These are phyloP conservation scores for Bellardia pandia DNA, from an alignment of 2,888 invertebrate species.

Conservation along the genomic window DNA sequence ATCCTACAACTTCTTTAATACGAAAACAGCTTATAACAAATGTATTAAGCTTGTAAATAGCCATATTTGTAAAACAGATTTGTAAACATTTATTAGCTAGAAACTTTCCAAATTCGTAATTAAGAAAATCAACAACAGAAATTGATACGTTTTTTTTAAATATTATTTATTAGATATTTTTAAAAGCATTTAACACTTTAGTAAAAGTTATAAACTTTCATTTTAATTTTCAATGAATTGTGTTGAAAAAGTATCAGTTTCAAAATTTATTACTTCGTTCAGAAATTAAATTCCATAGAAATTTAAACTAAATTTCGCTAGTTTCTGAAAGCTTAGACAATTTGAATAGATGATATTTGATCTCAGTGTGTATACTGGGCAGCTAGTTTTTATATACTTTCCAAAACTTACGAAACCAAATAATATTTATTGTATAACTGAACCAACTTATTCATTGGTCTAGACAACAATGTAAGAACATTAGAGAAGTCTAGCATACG, in stretches of 20 bases:
- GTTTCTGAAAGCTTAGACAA: neutral
- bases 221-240: slow-evolving; percentile 8
- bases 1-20: no score
- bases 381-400: neutral
- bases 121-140: neutral
- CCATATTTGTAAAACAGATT: neutral
- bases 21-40: no score
- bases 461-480: slow-evolving; percentile 38
- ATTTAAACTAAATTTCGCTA: neutral
- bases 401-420: slow-evolving; percentile 6
- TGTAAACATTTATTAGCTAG: neutral
- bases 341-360: neutral
- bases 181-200: slow-evolving; percentile 35
- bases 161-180: slow-evolving; percentile 27
- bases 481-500: slow-evolving; percentile 43
- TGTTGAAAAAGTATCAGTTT: slow-evolving; percentile 44
- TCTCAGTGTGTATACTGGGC: slow-evolving; percentile 11
- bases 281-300: neutral
- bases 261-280: neutral
- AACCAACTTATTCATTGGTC: slow-evolving; percentile 8
- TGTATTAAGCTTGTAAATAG: no score
- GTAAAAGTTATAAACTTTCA: slow-evolving; percentile 23
- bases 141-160: slow-evolving; percentile 32
- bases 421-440: slow-evolving; percentile 7
- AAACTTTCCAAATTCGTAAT: neutral